Evolutionary conservation across 2,888 invertebrate species (phyloP).

Genomic region (Philereme transversata): DNA sequence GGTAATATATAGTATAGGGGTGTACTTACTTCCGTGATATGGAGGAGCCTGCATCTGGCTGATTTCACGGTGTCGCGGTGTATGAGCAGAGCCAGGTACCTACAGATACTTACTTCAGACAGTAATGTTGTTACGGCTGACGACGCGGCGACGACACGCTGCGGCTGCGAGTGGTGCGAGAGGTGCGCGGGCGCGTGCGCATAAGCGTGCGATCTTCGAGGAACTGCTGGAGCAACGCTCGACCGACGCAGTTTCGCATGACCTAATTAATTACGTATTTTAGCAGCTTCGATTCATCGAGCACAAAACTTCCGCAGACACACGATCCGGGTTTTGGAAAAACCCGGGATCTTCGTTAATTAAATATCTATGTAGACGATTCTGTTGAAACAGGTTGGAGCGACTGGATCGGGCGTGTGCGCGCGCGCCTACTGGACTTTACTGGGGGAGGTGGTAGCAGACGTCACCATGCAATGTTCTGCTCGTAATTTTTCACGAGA

Average conservation of each 20-base stretch:
- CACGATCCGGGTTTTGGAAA: not conserved
- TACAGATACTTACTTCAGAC: not conserved
- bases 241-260: not conserved
- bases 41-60: not conserved
- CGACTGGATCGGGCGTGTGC: too few species aligned
- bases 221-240: not conserved
- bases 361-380: not conserved
- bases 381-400: not conserved
- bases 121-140: too few species aligned
- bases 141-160: too few species aligned
- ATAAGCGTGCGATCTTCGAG: not conserved
- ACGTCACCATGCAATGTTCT: slow-evolving; percentile 48
- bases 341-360: not conserved
- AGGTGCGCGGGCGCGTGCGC: not conserved
- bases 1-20: too few species aligned
- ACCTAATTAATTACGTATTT: not conserved
- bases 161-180: too few species aligned
- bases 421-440: not conserved
- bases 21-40: too few species aligned
- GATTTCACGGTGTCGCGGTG: not conserved
- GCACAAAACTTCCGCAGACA: not conserved
- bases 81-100: too few species aligned
- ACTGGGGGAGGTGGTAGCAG: not conserved
- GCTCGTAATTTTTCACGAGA: slow-evolving; percentile 60
- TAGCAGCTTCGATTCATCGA: not conserved